phyloP scores from a whole-genome alignment of 2,113 vertebrate genomes.

The Saccopteryx bilineata region DNA sequence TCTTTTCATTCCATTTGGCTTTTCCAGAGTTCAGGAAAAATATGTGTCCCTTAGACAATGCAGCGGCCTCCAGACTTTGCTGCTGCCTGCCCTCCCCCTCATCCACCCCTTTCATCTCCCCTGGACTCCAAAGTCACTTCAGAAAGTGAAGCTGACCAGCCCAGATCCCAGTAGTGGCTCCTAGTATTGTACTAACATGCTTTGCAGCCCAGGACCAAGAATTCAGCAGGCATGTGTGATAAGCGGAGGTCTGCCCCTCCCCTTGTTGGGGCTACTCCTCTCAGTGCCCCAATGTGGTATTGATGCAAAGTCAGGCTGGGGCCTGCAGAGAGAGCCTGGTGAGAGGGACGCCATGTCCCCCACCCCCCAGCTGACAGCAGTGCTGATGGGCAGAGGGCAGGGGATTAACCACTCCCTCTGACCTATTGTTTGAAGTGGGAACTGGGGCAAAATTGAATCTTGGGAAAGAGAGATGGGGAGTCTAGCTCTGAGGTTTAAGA shows the following conservation, averaged over 20 bases:
- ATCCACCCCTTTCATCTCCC: neutral
- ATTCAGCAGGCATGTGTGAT: too few relatives aligned
- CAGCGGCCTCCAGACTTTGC: neutral
- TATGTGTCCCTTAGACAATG: neutral
- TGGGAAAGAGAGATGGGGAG: too few relatives aligned
- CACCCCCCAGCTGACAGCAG: too few relatives aligned
- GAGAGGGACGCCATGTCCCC: neutral
- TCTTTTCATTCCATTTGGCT: neutral
- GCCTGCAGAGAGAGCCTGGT: too few relatives aligned
- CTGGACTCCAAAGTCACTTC: neutral
- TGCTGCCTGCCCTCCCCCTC: neutral
- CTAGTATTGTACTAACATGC: too few relatives aligned
- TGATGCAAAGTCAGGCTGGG: too few relatives aligned
- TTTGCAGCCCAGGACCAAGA: too few relatives aligned
- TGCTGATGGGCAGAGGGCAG: neutral
- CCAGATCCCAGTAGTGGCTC: neutral
- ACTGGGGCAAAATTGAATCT: neutral
- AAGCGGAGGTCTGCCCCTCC: neutral
- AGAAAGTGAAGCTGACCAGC: neutral
- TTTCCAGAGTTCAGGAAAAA: neutral
- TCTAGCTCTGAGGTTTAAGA: too few relatives aligned
- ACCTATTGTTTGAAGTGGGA: neutral
- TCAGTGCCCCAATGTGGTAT: neutral
- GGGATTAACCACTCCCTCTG: neutral
- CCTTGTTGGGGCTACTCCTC: too few relatives aligned